Conservation (phyloP, 2,113 vertebrate genomes). For the Bufo bufo region DNA sequence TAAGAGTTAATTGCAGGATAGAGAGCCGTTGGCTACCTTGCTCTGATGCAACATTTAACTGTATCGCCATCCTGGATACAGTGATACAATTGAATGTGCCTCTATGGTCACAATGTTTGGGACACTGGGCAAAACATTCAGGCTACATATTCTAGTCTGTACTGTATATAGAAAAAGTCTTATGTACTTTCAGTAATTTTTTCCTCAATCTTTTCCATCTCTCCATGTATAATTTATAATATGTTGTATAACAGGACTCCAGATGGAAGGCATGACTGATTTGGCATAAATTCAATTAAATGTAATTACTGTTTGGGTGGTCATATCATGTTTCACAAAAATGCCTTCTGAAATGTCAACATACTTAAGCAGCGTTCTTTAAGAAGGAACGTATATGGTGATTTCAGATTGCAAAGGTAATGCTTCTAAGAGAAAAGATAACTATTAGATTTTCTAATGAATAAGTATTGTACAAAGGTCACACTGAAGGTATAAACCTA, state of each 20-base stretch:
- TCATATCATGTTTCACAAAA: not conserved
- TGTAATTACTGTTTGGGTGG: not conserved
- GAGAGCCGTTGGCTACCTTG: too few species aligned
- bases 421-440: not conserved
- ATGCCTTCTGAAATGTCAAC: not conserved
- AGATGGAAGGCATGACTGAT: not conserved
- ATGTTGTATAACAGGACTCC: not conserved
- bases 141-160: too few species aligned
- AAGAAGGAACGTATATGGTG: not conserved
- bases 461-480: not conserved
- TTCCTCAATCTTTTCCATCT: not conserved
- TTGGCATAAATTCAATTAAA: slow-evolving; percentile 9
- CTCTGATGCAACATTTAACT: too few species aligned
- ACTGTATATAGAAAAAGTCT: too few species aligned
- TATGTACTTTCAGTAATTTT: not conserved
- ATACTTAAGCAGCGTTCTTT: not conserved
- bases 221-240: not conserved
- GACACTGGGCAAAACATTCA: too few species aligned
- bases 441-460: not conserved
- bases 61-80: too few species aligned
- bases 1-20: too few species aligned
- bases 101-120: too few species aligned
- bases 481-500: not conserved
- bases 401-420: not conserved
- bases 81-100: too few species aligned